A percentile compares a stretch with the other conserved stretches of the same genome.
These are phyloP conservation scores for Limnephilus lunatus DNA, from an alignment of 2,888 invertebrate species.

Conservation along the genomic window DNA sequence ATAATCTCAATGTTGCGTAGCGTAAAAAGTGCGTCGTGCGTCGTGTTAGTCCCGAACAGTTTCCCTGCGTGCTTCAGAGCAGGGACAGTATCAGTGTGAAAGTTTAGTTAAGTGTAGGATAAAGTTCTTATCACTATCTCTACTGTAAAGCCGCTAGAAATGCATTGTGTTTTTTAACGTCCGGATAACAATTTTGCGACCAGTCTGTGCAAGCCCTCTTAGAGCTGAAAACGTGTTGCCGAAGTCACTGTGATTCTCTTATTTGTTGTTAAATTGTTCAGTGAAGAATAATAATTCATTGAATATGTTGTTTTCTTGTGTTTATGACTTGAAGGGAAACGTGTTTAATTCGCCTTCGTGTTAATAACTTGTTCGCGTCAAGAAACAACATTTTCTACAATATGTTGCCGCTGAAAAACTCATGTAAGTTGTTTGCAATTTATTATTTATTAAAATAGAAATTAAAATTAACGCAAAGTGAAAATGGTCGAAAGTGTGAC, in stretches of 20 bases:
- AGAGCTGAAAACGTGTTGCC: constrained; percentile 24
- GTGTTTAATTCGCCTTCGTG: neutral
- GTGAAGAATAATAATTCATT: neutral
- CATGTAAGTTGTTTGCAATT: neutral
- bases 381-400: neutral
- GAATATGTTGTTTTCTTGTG: neutral
- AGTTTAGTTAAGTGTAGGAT: neutral
- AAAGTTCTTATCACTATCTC: constrained; percentile 9
- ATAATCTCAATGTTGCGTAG: neutral
- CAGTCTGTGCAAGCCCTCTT: constrained; percentile 26
- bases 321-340: neutral
- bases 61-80: neutral
- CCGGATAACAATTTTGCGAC: constrained; percentile 21
- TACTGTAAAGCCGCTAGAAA: neutral
- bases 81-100: neutral
- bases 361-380: neutral
- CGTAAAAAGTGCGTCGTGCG: neutral
- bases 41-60: neutral
- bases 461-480: neutral
- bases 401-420: neutral
- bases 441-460: neutral
- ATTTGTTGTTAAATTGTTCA: neutral
- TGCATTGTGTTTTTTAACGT: constrained; percentile 26
- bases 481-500: neutral
- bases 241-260: neutral